Evolutionary conservation across 1,140 invertebrate genomes (phyloP).

Genomic region (Luehdorfia chinensis): DNA sequence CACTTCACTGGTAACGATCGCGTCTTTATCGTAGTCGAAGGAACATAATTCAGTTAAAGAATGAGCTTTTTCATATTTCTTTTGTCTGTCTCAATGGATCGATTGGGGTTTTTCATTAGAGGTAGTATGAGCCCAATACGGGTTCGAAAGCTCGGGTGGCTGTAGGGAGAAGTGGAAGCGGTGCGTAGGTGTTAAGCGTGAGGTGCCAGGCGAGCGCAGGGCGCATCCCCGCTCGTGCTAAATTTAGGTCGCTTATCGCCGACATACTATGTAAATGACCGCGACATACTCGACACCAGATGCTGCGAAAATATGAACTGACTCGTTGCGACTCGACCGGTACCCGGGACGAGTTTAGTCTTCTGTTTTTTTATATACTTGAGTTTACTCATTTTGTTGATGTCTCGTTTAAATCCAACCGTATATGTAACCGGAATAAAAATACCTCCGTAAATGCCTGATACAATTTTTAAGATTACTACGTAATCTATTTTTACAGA

Average conservation of each 20-base stretch:
- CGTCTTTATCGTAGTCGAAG: not conserved
- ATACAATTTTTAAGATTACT: not conserved
- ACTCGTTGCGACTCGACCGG: conserved; percentile 39
- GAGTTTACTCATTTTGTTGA: not conserved
- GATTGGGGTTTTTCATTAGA: not conserved
- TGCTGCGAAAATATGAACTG: conserved; percentile 58
- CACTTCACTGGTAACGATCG: conserved; percentile 49
- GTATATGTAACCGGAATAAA: too few relatives aligned
- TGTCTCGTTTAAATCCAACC: too few relatives aligned
- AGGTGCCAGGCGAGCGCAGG: conserved; percentile 32
- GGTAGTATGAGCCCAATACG: not conserved
- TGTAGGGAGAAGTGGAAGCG: conserved; percentile 17
- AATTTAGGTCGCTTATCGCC: conserved; percentile 72
- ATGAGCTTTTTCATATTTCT: not conserved
- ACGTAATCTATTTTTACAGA: too few relatives aligned
- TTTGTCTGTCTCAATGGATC: not conserved
- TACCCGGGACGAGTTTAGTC: too few relatives aligned
- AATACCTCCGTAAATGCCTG: not conserved
- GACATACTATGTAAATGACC: conserved; percentile 74
- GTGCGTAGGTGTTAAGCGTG: conserved; percentile 45
- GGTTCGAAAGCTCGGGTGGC: conserved; percentile 1
- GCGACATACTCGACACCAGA: conserved; percentile 56
- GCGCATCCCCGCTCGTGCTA: conserved; percentile 61
- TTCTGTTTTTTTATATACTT: too few relatives aligned
- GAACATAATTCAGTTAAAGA: conserved; percentile 1